Evolutionary conservation across 1,140 invertebrate genomes (phyloP).

Genomic region (Drosophila rufa): DNA sequence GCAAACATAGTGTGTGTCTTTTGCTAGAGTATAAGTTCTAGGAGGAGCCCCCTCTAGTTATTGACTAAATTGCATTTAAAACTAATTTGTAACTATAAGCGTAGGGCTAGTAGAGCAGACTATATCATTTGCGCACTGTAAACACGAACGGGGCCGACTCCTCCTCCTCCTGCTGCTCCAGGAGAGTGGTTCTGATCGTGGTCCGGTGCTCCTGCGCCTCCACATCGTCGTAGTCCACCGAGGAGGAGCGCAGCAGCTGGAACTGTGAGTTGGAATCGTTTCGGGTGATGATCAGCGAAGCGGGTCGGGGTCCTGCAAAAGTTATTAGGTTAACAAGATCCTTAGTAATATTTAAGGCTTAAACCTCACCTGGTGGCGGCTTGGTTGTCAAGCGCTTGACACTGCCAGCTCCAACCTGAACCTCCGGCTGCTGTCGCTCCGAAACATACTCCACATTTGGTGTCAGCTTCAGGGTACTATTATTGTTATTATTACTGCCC

Average conservation of each 20-base stretch:
- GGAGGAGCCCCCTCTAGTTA: slow-evolving; percentile 2
- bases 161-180: slow-evolving; percentile 84
- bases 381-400: slow-evolving; percentile 63
- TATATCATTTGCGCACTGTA: slow-evolving; percentile 82
- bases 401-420: slow-evolving; percentile 42
- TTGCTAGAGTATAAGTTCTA: slow-evolving; percentile 34
- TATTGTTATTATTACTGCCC: slow-evolving; percentile 66
- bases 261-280: slow-evolving; percentile 73
- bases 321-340: not conserved
- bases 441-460: slow-evolving; percentile 79
- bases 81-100: slow-evolving; percentile 48
- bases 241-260: slow-evolving; percentile 80
- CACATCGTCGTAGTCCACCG: slow-evolving; percentile 83
- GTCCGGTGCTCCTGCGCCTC: slow-evolving; percentile 72
- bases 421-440: slow-evolving; percentile 64
- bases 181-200: slow-evolving; percentile 59
- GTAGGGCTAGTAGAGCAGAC: slow-evolving; percentile 42
- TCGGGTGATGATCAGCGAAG: slow-evolving; percentile 82
- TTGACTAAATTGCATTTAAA: slow-evolving; percentile 39
- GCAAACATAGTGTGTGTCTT: slow-evolving; percentile 34
- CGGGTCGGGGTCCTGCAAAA: slow-evolving; percentile 69
- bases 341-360: not conserved
- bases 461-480: slow-evolving; percentile 45
- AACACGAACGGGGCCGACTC: slow-evolving; percentile 84
- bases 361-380: slow-evolving; percentile 59